Percentiles rank a stretch among this genome's conserved stretches.
These are phyloP conservation scores for Pristionchus fissidentatus DNA, from an alignment of 2,888 invertebrate genomes.

Conservation along the genomic window DNA sequence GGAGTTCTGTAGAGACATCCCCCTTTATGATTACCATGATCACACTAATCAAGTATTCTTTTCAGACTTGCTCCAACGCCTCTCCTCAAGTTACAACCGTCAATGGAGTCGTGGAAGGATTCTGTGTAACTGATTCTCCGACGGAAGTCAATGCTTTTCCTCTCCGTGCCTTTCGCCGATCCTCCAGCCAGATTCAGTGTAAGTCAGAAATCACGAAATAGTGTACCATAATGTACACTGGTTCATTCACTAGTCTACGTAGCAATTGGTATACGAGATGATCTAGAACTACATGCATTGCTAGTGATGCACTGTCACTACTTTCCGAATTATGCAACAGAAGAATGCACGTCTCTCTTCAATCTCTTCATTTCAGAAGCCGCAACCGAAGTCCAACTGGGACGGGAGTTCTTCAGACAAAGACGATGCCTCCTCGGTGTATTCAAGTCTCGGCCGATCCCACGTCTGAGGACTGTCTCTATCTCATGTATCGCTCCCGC, in stretches of 20 bases:
- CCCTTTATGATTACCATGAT: no score
- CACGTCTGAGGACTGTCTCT: constrained; percentile 30
- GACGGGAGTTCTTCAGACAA: background rate
- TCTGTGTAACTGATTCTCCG: background rate
- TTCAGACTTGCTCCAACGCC: constrained; percentile 18
- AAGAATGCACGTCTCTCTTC: background rate
- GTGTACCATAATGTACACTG: background rate
- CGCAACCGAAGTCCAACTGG: background rate
- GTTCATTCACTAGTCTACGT: background rate
- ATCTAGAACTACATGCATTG: background rate
- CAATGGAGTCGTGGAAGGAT: constrained; percentile 33
- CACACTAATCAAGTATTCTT: background rate
- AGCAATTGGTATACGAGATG: background rate
- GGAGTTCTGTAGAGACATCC: no score
- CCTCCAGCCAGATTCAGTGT: constrained; percentile 15
- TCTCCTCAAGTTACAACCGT: background rate
- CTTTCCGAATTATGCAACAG: background rate
- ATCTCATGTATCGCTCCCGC: constrained; percentile 39
- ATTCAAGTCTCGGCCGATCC: background rate
- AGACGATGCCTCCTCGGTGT: background rate
- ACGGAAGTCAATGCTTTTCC: constrained; percentile 6
- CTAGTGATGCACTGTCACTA: no score
- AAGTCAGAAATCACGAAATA: background rate
- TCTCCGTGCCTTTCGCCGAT: constrained; percentile 5
- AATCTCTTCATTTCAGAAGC: constrained; percentile 6